Conservation (phyloP, 2,888 invertebrate species). For the Cinara cedri region DNA sequence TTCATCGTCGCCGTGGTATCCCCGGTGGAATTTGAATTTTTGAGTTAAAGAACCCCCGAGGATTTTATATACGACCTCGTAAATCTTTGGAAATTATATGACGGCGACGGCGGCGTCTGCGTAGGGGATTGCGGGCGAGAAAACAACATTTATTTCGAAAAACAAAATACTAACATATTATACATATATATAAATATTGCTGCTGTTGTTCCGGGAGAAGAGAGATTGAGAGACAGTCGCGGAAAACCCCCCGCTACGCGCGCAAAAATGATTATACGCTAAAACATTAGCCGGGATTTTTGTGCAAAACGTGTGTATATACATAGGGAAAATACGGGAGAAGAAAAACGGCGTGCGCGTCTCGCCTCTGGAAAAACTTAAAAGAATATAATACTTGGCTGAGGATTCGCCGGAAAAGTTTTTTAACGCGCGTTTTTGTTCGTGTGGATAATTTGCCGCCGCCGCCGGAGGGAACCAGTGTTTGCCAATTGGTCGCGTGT, state of each 20-base stretch:
- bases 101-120: background rate
- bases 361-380: background rate
- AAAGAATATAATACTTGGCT: slow-evolving; percentile 17
- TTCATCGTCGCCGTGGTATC: slow-evolving; percentile 21
- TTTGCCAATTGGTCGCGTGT: slow-evolving; percentile 53
- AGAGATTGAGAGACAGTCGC: background rate
- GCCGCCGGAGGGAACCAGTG: slow-evolving; percentile 19
- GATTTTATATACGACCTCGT: slow-evolving; percentile 45
- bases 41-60: slow-evolving; percentile 53
- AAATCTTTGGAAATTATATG: slow-evolving; percentile 49
- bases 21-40: slow-evolving; percentile 54
- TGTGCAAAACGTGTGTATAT: background rate
- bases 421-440: slow-evolving; percentile 16
- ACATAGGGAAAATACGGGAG: background rate
- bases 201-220: background rate
- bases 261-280: slow-evolving; percentile 32
- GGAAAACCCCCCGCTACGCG: slow-evolving; percentile 7
- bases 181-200: slow-evolving; percentile 14
- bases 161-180: slow-evolving; percentile 9
- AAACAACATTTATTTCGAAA: slow-evolving; percentile 48
- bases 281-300: slow-evolving; percentile 29
- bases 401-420: slow-evolving; percentile 19
- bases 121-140: slow-evolving; percentile 4
- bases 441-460: slow-evolving; percentile 41
- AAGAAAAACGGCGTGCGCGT: background rate